phyloP scores from a whole-genome alignment of 1,140 invertebrate species.

The Hylaeus volcanicus region DNA sequence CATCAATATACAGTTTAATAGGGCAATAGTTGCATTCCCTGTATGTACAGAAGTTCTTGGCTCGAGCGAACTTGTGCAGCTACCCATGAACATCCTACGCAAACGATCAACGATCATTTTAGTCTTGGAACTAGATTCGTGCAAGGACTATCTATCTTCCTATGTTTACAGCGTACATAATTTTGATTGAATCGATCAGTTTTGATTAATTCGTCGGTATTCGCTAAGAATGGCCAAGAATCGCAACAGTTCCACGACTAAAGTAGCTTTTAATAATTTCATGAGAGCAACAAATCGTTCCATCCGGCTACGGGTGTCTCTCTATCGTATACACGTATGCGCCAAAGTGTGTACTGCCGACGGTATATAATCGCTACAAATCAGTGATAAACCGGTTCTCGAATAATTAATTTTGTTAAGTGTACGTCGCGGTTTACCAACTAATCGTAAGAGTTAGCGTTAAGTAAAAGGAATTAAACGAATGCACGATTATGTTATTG shows the following conservation, averaged over 20 bases:
- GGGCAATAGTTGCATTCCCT: neutral
- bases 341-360: neutral
- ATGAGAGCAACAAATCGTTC: neutral
- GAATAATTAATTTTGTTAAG: constrained; percentile 46
- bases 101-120: neutral
- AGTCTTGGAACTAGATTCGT: no score
- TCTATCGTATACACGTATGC: constrained; percentile 23
- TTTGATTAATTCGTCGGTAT: no score
- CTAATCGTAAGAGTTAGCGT: constrained; percentile 50
- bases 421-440: constrained; percentile 50
- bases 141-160: no score
- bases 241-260: no score
- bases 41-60: neutral
- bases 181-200: no score
- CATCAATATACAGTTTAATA: constrained; percentile 7
- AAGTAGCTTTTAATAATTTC: no score
- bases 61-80: neutral
- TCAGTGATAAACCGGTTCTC: constrained; percentile 38
- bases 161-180: no score
- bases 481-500: constrained; percentile 37
- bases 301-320: neutral
- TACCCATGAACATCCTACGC: neutral
- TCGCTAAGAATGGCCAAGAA: no score
- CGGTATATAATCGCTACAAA: constrained; percentile 31
- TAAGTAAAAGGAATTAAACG: constrained; percentile 54